Evolutionary conservation across 2,888 invertebrate genomes (phyloP).

Genomic region (Zeuzera pyrina): DNA sequence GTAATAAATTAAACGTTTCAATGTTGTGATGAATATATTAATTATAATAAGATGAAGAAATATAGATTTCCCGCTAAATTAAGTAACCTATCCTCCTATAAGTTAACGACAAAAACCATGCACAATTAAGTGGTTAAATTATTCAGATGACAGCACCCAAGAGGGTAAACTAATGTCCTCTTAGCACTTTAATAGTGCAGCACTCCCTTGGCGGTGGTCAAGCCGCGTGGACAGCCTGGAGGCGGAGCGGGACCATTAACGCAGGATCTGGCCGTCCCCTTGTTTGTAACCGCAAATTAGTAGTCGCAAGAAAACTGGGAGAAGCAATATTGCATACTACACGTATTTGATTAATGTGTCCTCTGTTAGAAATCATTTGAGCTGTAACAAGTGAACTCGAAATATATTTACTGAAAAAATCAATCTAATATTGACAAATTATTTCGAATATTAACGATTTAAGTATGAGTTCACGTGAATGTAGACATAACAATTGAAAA

Average conservation of each 20-base stretch:
- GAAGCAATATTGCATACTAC: no score
- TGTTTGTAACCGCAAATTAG: slow-evolving; percentile 65
- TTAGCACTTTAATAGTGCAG: slow-evolving; percentile 69
- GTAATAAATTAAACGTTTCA: not conserved
- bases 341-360: no score
- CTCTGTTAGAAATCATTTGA: no score
- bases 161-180: slow-evolving; percentile 63
- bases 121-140: slow-evolving; percentile 65
- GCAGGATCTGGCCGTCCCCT: slow-evolving; percentile 49
- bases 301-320: no score
- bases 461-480: no score
- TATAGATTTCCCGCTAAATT: not conserved
- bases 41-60: not conserved
- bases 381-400: no score
- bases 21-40: not conserved
- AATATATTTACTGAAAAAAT: no score
- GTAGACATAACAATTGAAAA: no score
- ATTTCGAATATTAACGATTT: no score
- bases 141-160: slow-evolving; percentile 59
- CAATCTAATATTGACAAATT: no score
- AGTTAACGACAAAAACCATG: slow-evolving; percentile 30
- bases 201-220: slow-evolving; percentile 51
- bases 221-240: slow-evolving; percentile 48
- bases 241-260: slow-evolving; percentile 58
- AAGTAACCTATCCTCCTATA: not conserved